These are phyloP conservation scores for Eupeodes luniger DNA, from an alignment of 2,888 invertebrate species.

Conservation along the genomic window DNA sequence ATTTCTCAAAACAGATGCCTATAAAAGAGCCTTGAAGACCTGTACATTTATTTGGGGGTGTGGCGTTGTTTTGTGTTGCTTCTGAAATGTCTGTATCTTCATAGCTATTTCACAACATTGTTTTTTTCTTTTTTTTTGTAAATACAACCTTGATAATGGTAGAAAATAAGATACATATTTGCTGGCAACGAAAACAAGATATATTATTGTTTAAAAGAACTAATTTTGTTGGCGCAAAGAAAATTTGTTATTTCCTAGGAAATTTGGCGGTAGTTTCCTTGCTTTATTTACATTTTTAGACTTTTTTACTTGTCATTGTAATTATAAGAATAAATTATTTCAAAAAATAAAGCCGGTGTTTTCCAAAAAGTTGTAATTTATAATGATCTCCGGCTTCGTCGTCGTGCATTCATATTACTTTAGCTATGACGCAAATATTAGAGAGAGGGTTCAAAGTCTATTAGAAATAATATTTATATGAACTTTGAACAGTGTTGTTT, in stretches of 20 bases:
- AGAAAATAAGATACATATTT: neutral
- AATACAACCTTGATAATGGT: slow-evolving; percentile 19
- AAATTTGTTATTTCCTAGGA: neutral
- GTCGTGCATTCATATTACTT: neutral
- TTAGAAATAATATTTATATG: neutral
- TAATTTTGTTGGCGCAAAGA: neutral
- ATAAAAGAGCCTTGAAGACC: neutral
- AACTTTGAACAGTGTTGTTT: neutral
- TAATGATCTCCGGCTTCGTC: too few species aligned
- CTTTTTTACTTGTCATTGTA: neutral
- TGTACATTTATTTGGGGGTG: slow-evolving; percentile 9
- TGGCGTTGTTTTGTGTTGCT: slow-evolving; percentile 7
- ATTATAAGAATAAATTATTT: neutral
- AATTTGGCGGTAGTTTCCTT: slow-evolving; percentile 17
- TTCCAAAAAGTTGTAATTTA: neutral
- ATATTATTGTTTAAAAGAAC: neutral
- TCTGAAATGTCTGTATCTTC: neutral
- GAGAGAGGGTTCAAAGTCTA: slow-evolving; percentile 19
- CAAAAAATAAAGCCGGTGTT: neutral
- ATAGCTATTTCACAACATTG: slow-evolving; percentile 31
- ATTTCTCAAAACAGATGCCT: neutral
- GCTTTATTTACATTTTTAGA: neutral
- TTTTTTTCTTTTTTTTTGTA: neutral
- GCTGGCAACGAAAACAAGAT: neutral
- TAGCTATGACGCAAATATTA: neutral